Conservation (phyloP, 2,113 vertebrate genomes). For the western clawed frog (Xenopus tropicalis) region DNA sequence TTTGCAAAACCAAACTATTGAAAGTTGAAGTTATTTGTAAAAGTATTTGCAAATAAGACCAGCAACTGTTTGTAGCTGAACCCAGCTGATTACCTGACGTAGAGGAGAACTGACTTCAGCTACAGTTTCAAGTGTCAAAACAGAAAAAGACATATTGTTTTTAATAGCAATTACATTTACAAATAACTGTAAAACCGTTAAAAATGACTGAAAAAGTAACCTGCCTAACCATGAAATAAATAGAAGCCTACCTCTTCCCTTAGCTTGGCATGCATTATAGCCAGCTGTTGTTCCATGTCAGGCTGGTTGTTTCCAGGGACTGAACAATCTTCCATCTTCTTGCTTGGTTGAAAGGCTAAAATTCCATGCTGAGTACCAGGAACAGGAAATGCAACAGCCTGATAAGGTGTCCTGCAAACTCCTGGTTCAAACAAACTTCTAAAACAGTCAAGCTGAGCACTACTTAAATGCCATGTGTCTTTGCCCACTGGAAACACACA, state of each 20-base stretch:
- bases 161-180: too few relatives aligned
- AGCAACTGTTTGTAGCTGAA: too few relatives aligned
- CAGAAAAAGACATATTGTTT: too few relatives aligned
- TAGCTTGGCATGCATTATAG: slow-evolving; percentile 22
- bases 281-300: slow-evolving; percentile 31
- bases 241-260: slow-evolving; percentile 22
- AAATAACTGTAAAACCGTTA: too few relatives aligned
- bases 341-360: slow-evolving; percentile 15
- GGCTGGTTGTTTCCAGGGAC: neutral
- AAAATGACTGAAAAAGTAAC: too few relatives aligned
- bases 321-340: neutral
- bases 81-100: too few relatives aligned
- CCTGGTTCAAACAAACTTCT: slow-evolving; percentile 29
- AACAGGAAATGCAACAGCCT: neutral
- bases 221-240: neutral
- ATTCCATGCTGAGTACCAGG: neutral
- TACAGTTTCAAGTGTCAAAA: too few relatives aligned
- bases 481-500: neutral
- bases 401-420: slow-evolving; percentile 26
- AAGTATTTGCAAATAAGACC: too few relatives aligned
- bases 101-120: too few relatives aligned
- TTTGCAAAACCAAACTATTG: too few relatives aligned
- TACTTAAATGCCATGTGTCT: slow-evolving; percentile 8
- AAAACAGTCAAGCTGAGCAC: slow-evolving; percentile 33
- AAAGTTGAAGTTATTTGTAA: too few relatives aligned